A percentile compares a stretch with the other conserved stretches of the same genome.
These are phyloP conservation scores for Argyrosomus regius DNA, from an alignment of 2,797 vertebrate species.

Conservation along the genomic window DNA sequence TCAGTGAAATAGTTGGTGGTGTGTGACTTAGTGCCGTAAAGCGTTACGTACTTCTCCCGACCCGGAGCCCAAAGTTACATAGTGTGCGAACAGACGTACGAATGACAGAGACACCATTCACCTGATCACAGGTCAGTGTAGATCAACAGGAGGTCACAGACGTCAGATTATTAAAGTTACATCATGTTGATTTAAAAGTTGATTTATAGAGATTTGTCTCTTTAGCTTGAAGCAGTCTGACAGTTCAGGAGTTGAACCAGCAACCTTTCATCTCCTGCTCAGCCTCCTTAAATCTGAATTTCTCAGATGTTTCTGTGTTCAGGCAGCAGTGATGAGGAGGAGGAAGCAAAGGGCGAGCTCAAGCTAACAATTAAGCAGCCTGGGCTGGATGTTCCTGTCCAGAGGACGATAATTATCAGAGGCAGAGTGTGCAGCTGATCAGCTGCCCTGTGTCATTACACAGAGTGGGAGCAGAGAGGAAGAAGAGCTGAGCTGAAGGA, in stretches of 20 bases:
- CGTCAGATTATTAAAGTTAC: too few relatives aligned
- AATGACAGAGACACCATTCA: too few relatives aligned
- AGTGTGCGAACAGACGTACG: too few relatives aligned
- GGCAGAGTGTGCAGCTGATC: constrained; percentile 46
- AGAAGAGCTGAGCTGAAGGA: not conserved
- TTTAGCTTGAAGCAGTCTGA: not conserved
- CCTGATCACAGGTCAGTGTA: too few relatives aligned
- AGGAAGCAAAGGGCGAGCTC: constrained; percentile 7
- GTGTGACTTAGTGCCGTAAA: too few relatives aligned
- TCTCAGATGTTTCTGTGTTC: not conserved
- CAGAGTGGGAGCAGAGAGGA: not conserved
- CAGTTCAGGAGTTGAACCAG: not conserved
- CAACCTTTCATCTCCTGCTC: not conserved
- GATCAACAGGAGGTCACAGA: too few relatives aligned
- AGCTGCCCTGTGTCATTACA: constrained; percentile 38
- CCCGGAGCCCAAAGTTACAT: too few relatives aligned
- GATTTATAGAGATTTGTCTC: not conserved
- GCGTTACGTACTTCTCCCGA: too few relatives aligned
- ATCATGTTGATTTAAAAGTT: too few relatives aligned
- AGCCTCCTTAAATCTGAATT: not conserved
- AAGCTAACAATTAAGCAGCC: constrained; percentile 50
- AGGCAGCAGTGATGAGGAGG: constrained; percentile 2
- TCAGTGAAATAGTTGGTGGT: too few relatives aligned
- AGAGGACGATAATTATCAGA: constrained; percentile 52
- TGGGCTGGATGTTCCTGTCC: constrained; percentile 19